Conservation (phyloP, 2,113 vertebrate genomes). For the Cynopterus brachyotis region DNA sequence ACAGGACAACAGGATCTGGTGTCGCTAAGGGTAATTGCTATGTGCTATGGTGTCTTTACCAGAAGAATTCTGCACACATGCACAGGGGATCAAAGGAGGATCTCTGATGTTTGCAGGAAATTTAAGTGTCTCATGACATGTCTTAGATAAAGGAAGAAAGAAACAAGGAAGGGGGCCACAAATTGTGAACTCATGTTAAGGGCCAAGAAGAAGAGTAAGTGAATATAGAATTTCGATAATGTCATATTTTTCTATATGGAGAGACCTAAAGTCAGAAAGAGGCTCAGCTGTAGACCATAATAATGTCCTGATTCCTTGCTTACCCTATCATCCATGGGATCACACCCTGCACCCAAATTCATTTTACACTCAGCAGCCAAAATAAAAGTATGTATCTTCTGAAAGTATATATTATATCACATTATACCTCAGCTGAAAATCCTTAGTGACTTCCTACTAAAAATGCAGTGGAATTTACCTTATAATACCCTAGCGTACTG, state of each 20-base stretch:
- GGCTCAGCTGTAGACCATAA: not conserved
- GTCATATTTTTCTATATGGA: not conserved
- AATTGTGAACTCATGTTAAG: not conserved
- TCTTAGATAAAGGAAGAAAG: not conserved
- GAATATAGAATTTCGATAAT: not conserved
- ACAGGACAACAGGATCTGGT: not conserved
- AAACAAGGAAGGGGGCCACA: not conserved
- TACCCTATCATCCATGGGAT: not conserved
- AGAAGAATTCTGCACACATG: not conserved
- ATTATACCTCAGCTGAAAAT: not conserved
- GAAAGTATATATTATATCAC: not conserved
- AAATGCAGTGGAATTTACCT: not conserved
- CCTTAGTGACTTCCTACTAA: not conserved
- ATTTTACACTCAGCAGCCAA: not conserved
- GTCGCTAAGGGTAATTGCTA: not conserved
- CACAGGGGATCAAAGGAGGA: not conserved
- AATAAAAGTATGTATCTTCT: not conserved
- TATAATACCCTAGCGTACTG: not conserved
- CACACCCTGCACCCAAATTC: not conserved
- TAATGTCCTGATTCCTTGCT: accelerated
- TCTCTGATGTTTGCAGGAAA: not conserved
- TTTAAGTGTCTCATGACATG: not conserved
- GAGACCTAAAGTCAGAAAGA: not conserved
- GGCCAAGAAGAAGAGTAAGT: not conserved
- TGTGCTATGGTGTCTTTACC: not conserved